A percentile compares a stretch with the other conserved stretches of the same genome.
Conservation (phyloP, 1,140 invertebrate genomes). For the Palaemon carinicauda region DNA sequence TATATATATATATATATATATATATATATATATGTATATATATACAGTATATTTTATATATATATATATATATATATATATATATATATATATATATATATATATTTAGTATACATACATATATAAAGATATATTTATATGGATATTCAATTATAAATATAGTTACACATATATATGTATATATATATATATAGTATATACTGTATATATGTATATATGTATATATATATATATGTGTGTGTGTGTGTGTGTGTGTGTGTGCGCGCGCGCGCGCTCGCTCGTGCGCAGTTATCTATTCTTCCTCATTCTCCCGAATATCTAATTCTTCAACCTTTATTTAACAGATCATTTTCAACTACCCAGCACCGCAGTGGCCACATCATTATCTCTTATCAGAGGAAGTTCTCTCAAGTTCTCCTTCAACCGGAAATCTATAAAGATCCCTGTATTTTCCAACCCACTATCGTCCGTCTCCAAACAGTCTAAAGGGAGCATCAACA, state of each 20-base stretch:
- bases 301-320: too few relatives aligned
- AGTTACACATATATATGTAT: neutral
- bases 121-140: neutral
- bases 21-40: slow-evolving; percentile 16
- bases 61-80: slow-evolving; percentile 10
- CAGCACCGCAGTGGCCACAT: neutral
- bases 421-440: too few relatives aligned
- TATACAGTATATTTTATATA: too few relatives aligned
- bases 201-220: slow-evolving; percentile 4
- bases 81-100: neutral
- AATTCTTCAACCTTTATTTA: too few relatives aligned
- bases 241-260: slow-evolving; percentile 4
- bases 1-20: neutral
- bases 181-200: neutral
- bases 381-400: too few relatives aligned
- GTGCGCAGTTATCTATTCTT: too few relatives aligned
- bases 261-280: neutral
- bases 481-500: too few relatives aligned
- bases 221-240: neutral
- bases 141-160: slow-evolving; percentile 5
- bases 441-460: too few relatives aligned
- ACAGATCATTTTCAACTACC: neutral
- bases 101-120: neutral
- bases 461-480: too few relatives aligned
- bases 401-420: too few relatives aligned